A percentile compares a stretch with the other conserved stretches of the same genome.
These are phyloP conservation scores for Polydrusus pterygomalis DNA, from an alignment of 2,888 invertebrate species.

Conservation along the genomic window DNA sequence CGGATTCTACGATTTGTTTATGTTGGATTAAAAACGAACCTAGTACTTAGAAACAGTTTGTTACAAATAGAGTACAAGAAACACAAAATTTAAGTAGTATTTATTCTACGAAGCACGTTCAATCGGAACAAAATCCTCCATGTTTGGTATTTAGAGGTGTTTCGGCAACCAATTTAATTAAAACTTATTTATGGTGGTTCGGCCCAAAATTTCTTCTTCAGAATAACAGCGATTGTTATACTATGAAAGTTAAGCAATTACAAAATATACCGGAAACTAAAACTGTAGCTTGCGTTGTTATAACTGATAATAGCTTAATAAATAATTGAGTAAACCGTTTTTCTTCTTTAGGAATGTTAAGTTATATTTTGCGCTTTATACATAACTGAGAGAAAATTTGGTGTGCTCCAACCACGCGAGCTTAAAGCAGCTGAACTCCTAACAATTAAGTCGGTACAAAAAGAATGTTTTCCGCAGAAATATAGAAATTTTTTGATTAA, in stretches of 20 bases:
- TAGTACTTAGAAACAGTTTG: no score
- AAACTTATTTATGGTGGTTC: conserved; percentile 34
- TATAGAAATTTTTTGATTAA: background rate
- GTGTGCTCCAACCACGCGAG: conserved; percentile 14
- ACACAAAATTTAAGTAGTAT: conserved; percentile 21
- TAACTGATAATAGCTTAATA: background rate
- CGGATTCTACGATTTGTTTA: no score
- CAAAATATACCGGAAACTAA: background rate
- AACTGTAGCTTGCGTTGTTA: background rate
- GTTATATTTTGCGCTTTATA: no score
- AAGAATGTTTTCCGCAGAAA: background rate
- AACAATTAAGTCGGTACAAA: no score
- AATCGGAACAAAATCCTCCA: conserved; percentile 48
- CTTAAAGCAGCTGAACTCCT: background rate
- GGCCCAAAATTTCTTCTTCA: conserved; percentile 21
- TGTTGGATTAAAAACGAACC: no score
- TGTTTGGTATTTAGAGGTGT: conserved; percentile 40
- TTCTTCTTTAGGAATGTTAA: background rate
- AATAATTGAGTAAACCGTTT: background rate
- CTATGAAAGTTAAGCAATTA: background rate
- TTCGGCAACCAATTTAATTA: background rate
- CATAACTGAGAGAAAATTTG: conserved; percentile 8
- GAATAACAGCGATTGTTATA: background rate
- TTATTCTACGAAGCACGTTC: conserved; percentile 37
- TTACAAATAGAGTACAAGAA: no score